Percentiles rank a stretch among this genome's conserved stretches.
phyloP scores from a whole-genome alignment of 1,140 invertebrate genomes.

The Myzus persicae region DNA sequence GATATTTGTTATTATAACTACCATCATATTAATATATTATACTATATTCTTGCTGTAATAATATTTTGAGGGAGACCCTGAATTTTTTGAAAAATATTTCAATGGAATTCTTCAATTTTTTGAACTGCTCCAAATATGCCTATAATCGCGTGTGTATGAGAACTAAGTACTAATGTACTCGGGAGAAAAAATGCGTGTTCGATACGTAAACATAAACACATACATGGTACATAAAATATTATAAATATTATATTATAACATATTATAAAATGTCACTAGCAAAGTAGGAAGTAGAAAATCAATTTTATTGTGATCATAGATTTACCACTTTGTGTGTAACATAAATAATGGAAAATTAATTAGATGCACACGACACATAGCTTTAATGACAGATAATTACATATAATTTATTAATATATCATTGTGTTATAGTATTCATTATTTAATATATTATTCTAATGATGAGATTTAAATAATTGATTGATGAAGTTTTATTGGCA shows the following conservation, averaged over 20 bases:
- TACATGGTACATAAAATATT: neutral
- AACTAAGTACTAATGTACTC: neutral
- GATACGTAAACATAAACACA: too few species aligned
- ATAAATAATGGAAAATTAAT: neutral
- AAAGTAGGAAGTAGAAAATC: neutral
- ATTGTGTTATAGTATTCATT: neutral
- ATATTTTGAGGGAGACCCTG: too few species aligned
- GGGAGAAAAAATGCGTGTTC: neutral
- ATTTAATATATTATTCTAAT: neutral
- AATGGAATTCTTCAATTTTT: neutral
- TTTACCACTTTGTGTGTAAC: neutral
- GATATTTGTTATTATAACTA: neutral
- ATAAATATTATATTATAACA: too few species aligned
- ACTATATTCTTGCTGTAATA: too few species aligned
- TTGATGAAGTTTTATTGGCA: neutral
- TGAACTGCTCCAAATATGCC: neutral
- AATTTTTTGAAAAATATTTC: neutral
- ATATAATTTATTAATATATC: too few species aligned
- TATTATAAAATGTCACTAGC: neutral
- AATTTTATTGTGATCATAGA: neutral
- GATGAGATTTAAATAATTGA: neutral
- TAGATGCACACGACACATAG: neutral
- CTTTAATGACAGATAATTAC: neutral
- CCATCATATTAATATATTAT: too few species aligned
- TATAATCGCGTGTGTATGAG: neutral